Base-by-base conservation (phyloP, 2,888 invertebrate genomes). In the Agonopterix arenella region DNA sequence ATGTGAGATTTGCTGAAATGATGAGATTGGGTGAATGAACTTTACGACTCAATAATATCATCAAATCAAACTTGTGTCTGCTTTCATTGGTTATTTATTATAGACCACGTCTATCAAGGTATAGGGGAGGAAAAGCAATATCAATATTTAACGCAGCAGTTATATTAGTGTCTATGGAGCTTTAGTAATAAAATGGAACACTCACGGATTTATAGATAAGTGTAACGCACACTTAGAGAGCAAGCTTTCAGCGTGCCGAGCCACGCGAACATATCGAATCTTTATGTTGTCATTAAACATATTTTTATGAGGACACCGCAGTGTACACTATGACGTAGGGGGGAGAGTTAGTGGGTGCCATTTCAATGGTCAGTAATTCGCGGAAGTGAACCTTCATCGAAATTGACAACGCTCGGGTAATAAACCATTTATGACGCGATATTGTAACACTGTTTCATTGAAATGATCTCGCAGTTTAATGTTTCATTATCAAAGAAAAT, bases 231-330 rank as follows among this genome's bases (percentile, higher is more conserved):
- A 62, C 68, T 73, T 72, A 62, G 66, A 66, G 69, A 68, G 76
- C 66, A 74, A 70, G 79, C 79, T 84, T 80, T 83, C 76, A 80
- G 72, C 60, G 61, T 64, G 67, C 66, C 66, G 68, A 28, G 28
- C 28, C 7, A 28, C 68, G 68, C 66, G 73, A 76, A 79, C 80
- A 80, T 82, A 82, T 84, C 80, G 80, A 76, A 80, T 79, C 71
- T 86, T 88, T 86, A 89, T 76, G 84, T 78, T 68, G 72, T 79
- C 84, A 86, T 85, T 85, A 88, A 85, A 88, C 81, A 85, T 84
- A 86, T 85, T 88, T 88, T 89, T 86, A 88, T 75, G 86, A 80
- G 75, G 78, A 83, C 79, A 80, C 79, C 75, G 77, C 71, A 76
- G 77, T 76, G 82, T 80, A 13, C 8, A 42, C 28, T n/a, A 42